These are phyloP conservation scores for Sebastes wilsoni DNA, from an alignment of 2,797 vertebrate species.

Conservation along the genomic window DNA sequence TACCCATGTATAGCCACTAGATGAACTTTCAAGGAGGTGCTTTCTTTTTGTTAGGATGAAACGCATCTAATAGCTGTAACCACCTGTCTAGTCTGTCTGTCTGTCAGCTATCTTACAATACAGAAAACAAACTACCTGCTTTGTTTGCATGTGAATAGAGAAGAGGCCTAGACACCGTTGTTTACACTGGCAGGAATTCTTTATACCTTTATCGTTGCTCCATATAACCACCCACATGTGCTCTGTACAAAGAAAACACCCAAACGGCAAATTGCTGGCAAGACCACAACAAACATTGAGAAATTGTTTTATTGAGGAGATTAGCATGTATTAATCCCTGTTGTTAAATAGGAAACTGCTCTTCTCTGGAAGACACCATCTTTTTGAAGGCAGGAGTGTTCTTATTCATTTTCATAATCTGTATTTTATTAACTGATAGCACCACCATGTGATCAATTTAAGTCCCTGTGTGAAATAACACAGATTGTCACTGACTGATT, in stretches of 20 bases:
- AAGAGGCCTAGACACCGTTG: constrained; percentile 5
- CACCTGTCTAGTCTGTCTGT: constrained; percentile 1
- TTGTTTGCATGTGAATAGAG: constrained; percentile 11
- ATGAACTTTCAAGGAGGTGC: neutral
- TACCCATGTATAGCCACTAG: neutral
- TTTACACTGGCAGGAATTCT: constrained; percentile 19
- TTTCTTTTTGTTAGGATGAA: neutral
- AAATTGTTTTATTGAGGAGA: neutral
- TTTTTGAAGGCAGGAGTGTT: neutral
- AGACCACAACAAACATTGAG: neutral
- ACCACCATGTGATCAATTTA: constrained; percentile 20
- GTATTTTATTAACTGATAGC: constrained; percentile 8
- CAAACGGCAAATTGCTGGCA: neutral
- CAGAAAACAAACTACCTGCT: neutral
- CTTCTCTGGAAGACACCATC: neutral
- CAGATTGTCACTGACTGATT: constrained; percentile 22
- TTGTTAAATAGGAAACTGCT: neutral
- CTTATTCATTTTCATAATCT: constrained; percentile 20
- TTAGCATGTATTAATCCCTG: neutral
- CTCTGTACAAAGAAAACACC: constrained; percentile 9
- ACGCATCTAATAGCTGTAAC: neutral
- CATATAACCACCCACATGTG: neutral
- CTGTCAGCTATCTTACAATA: neutral
- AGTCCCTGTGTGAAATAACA: constrained; percentile 35
- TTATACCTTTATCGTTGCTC: constrained; percentile 5